A percentile compares a stretch with the other conserved stretches of the same genome.
Evolutionary conservation across 2,888 invertebrate species (phyloP).

Genomic region (Chrysolina oricalcia): DNA sequence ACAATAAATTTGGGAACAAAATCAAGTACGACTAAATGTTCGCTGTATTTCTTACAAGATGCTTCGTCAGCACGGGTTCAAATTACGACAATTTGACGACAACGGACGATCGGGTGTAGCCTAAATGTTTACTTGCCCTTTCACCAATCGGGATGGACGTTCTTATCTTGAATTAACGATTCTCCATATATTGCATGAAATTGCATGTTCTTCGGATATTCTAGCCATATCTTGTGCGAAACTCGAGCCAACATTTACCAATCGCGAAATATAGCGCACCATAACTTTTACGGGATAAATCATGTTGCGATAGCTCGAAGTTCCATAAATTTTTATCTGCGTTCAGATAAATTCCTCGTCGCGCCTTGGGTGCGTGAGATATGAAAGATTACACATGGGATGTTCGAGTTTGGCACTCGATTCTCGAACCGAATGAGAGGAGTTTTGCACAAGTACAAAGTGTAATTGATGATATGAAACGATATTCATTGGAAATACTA

Average conservation of each 20-base stretch:
- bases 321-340: slow-evolving; percentile 38
- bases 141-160: not conserved
- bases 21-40: too few relatives aligned
- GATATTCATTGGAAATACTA: too few relatives aligned
- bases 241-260: slow-evolving; percentile 17
- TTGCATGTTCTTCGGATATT: not conserved
- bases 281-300: slow-evolving; percentile 30
- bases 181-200: not conserved
- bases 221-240: not conserved
- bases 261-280: slow-evolving; percentile 2
- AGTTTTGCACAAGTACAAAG: too few relatives aligned
- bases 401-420: slow-evolving; percentile 16
- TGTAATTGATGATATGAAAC: too few relatives aligned
- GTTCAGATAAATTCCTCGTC: slow-evolving; percentile 21
- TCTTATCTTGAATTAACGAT: not conserved
- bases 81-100: not conserved
- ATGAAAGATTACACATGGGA: slow-evolving; percentile 14
- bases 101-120: not conserved
- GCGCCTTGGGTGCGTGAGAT: not conserved
- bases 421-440: not conserved
- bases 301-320: slow-evolving; percentile 27
- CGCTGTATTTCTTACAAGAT: too few relatives aligned
- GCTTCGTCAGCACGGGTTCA: too few relatives aligned
- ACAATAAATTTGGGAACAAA: too few relatives aligned
- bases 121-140: not conserved